Base-by-base conservation (phyloP, 2,797 vertebrate genomes). In the Octomys mimax region DNA sequence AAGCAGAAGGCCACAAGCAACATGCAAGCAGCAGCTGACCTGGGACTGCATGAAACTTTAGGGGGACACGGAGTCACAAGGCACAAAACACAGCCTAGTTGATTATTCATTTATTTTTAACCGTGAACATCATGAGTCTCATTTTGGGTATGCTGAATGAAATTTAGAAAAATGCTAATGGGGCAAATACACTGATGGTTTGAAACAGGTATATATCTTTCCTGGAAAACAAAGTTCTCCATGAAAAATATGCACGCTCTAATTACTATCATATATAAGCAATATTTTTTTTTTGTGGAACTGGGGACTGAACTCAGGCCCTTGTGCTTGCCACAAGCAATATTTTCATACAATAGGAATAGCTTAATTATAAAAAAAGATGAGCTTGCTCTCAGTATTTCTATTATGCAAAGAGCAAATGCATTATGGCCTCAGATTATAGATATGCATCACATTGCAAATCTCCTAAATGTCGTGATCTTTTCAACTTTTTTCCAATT, bases 51-150 rank as follows among this genome's bases (percentile, higher is more conserved):
- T 71, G 70, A 73, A 22, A 8, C 70, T 42, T 73, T 24, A 22
- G 70, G 22, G 21, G 36, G 21, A 11, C 16, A 73, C 12, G 22
- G 22, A 71, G 36, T 71, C 28, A 31, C 13, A 31, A 77, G 42
- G 26, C 26, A 49, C 28, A 26, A 8, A 26, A 28, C 14, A 77
- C 42, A 2, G 5, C 18, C 46, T 46, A 83, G 3, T 66, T 21
- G 26, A 82, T 52, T 71, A 79, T 36, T 73, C 2, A 73, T 82
- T 82, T 83, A 75, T 70, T 95, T 92, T 94, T 36, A 90, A 92
- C 64, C 62, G 22, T 16, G 12, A 68, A 64, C 11, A 59, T 90
- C 18, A 11, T 73, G 78, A 75, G 54, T 81, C 22, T 39, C 24
- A 57, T n/a, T 4, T 39, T 52, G 8, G n/a, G 2, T 70, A 71